Base-by-base conservation (phyloP, 2,888 invertebrate species). In the Andrena haemorrhoa region DNA sequence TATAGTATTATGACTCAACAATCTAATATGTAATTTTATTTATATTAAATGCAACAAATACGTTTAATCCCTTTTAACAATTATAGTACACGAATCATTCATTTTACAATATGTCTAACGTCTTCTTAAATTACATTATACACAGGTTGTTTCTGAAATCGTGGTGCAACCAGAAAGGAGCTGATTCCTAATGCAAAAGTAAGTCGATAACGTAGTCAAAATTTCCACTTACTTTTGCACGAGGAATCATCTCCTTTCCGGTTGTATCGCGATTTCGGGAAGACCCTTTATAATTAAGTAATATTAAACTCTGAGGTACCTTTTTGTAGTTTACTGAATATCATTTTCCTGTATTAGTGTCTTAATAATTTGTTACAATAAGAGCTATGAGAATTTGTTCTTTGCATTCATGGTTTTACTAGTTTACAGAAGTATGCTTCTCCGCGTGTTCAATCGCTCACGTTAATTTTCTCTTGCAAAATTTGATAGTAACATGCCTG, bases 401-500 rank as follows among this genome's bases (percentile, higher is more conserved):
- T 35, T 31, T 26, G 58, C 47, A 26, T 26, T 63, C 20, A 66
- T 41, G 31, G 20, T 49, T 70, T 49, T 73, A 33, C 7, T 49
- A 53, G 26, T 23, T 61, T 58, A 29, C 23, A 51, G 77, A 53
- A 33, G 53, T 72, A 68, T 47, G 41, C 53, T 69, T 41, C 35
- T 76, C 49, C 49, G 23, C 20, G 33, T 53, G 71, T 83, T 88
- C 80, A 93, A 85, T 93, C 92, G 33, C 89, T 91, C 61, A 90
- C 89, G 53, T 90, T 91, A 88, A 92, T 92, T 86, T 93, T 92
- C 93, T 97, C 97, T 94, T 96, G 96, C 16, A 97, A 95, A 89
- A 97, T 97, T 95, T 97, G 97, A 92, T 96, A 96, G 94, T 97
- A 97, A 92, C 96, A 96, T 16, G 97, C 97, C 96, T 97, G 95